Base-by-base conservation (phyloP, 2,797 vertebrate genomes). In the Mormyrus proboscirostris region DNA sequence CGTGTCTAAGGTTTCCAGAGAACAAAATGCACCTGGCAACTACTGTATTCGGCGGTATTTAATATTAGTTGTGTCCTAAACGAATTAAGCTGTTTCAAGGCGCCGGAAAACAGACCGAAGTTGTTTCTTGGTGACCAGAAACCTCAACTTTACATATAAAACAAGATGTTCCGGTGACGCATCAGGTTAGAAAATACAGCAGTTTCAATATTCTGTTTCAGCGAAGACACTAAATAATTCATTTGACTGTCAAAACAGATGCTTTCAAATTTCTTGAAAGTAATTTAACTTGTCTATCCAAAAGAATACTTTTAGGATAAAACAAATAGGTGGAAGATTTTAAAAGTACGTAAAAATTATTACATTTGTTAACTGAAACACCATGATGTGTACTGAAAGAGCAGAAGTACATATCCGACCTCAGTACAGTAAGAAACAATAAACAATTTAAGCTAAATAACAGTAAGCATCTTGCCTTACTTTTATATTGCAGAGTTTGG, bases 401-500 rank as follows among this genome's bases (percentile, higher is more conserved):
- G 29, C 65, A 38, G 10, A 38, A 33, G 65, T 73, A 73, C 65
- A 38, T 33, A 73, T 73, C 65, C 29, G 65, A 33, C 29, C 14
- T 79, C 16, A 7, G 73, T 79, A 79, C 73, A 44, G 73, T 41
- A 47, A 79, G 14, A 44, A 44, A 73, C 25, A 38, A 10, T 29
- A 73, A 73, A 29, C 3, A 79, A 14, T 79, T 44, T 8, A 87
- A 38, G 3, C 7, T 33, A 38, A 84, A 19, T 44, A 85, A 86
- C 38, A 41, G 12, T 33, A 57, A 89, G 44, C 69, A 38, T 10
- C 4, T 86, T 50, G 14, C 16, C 94, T 91, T 90, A 96, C 96
- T 96, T 96, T 96, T 96, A 62, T 94, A 96, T 2, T 88, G 94
- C 73, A 96, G 89, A 7, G 88, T 0, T 88, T 95, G 93, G 3